Base-by-base conservation (phyloP, 1,140 invertebrate genomes). In the Drosophila takahashii region DNA sequence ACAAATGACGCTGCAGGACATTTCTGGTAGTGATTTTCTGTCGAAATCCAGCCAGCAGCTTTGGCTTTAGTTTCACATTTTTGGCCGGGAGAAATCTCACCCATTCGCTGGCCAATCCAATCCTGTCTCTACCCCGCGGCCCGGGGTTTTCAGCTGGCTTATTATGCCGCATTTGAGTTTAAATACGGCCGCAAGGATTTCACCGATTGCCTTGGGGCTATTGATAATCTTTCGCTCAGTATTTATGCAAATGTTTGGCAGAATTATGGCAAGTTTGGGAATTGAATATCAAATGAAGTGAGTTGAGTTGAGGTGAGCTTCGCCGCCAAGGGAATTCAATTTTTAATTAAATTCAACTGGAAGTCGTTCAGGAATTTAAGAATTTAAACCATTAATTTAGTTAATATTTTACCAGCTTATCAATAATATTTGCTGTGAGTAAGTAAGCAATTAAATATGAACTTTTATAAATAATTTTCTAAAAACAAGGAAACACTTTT, bases 1-100 rank as follows among this genome's bases (percentile, higher is more conserved):
- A 81, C 81, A 85, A 85, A 86, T 77, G 81, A 86, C 81, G 60
- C 81, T 81, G 73, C 81, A 87, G 79, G 81, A 86, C 83, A 86
- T 76, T 79, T 87, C 65, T 83, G 74, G 79, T 83, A 86, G 87
- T 87, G 81, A 83, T 87, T 78, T 81, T 39, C 42, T 45, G 57
- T 54, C 72, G 72, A 58, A 66, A 52, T 61, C 41, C 48, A 57
- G 18, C 34, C 54, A 36, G 27, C 54, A 36, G 27, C 42, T 51
- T 65, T 67, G 45, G 45, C 64, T 69, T 77, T 59, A 77, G 73
- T 76, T 48, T 60, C 72, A 66, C 45, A 64, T 58, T 42, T 37
- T 34, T 44, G 27, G 36, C 41, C 42, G n/a, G 27, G 32, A 61
- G 32, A 36, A 37, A 47, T 64, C 59, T 69, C 54, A 47, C 48